Base-by-base conservation (phyloP, 2,113 vertebrate genomes). In the Struthio camelus region DNA sequence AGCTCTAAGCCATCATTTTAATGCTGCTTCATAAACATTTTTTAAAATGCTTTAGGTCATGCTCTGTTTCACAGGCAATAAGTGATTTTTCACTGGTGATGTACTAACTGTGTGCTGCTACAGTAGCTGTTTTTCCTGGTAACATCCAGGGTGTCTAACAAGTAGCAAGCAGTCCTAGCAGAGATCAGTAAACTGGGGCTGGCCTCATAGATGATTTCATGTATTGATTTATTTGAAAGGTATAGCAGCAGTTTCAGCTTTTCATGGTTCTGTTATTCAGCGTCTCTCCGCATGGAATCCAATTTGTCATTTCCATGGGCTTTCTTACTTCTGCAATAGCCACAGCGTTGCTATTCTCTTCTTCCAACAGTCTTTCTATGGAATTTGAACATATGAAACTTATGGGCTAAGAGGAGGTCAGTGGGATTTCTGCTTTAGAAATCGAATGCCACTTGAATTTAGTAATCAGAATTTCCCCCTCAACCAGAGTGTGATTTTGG, bases 161-260 rank as follows among this genome's bases (percentile, higher is more conserved):
- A 54, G 40, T 66, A 94, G 80, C 48, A 56, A 1, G 0, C 23
- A n/a, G 76, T 82, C 78, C 85, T 65, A 58, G 48, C 34, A 92
- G 73, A 67, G 64, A 62, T 13, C 62, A 59, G 72, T 54, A 88
- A 90, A 85, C 85, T 73, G 86, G 58, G 28, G 62, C 40, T 72
- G 76, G 2, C 70, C 13, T 91, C 85, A 73, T 53, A 70, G 75
- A 79, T 90, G 90, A 88, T 72, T 34, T 85, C 23, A 62, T 48
- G 23, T 11, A 67, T 70, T 94, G 86, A 80, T 92, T 90, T 90
- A 90, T 86, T 83, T 90, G 69, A 83, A 92, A 78, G 77, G 11
- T n/a, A 36, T 17, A 83, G 58, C 53, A 90, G 66, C 72, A 90
- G 71, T 46, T 78, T 69, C 53, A 83, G 86, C 71, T 86, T 90